Conservation (phyloP, 2,113 vertebrate genomes). For the Campylorhamphus procurvoides region DNA sequence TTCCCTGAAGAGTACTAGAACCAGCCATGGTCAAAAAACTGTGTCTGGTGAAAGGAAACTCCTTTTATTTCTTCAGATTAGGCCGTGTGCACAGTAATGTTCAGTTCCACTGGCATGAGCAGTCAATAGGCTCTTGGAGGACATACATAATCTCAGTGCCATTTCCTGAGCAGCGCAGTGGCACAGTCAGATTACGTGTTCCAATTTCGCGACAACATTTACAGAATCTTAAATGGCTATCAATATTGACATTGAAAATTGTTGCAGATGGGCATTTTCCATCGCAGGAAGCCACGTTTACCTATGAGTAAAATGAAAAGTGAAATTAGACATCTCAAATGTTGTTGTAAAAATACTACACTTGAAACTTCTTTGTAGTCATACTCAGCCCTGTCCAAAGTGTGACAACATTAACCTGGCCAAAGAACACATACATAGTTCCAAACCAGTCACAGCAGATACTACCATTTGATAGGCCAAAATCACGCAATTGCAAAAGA, state of each 20-base stretch:
- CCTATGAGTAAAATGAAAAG: conserved; percentile 66
- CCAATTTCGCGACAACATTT: conserved; percentile 94
- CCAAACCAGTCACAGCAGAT: background rate
- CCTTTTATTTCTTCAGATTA: background rate
- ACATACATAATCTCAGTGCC: conserved; percentile 87
- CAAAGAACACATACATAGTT: background rate
- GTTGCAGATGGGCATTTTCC: conserved; percentile 97
- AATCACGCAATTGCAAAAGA: fast-evolving
- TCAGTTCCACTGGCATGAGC: conserved; percentile 97
- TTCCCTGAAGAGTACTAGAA: background rate
- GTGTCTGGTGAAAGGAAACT: background rate
- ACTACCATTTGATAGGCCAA: background rate
- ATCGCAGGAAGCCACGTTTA: conserved; percentile 93
- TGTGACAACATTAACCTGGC: background rate
- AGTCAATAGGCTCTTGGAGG: conserved; percentile 92
- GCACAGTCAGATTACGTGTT: conserved; percentile 86
- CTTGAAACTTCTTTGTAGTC: background rate
- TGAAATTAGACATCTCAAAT: background rate
- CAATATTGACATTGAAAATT: conserved; percentile 98
- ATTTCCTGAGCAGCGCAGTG: conserved; percentile 92
- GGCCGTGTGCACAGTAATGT: background rate
- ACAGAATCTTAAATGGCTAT: conserved; percentile 95
- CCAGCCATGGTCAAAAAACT: background rate
- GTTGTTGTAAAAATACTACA: background rate
- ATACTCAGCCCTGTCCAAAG: background rate